Evolutionary conservation across 2,797 vertebrate genomes (phyloP).

Genomic region (Uromys caudimaculatus): DNA sequence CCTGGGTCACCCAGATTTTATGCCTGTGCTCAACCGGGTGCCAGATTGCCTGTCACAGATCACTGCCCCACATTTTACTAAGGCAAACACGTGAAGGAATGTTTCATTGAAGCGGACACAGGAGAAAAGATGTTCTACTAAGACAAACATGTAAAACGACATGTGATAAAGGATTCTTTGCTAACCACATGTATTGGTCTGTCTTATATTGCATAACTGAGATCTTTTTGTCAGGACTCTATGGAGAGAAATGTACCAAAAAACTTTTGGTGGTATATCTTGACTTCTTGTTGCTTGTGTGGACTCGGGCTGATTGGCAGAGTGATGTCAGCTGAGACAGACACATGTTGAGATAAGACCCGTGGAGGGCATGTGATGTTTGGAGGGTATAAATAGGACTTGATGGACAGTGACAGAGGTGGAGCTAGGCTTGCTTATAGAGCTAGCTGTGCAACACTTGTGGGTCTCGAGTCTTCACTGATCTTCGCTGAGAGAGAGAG

Average conservation of each 20-base stretch:
- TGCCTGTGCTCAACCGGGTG: no score
- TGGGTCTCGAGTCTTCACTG: neutral
- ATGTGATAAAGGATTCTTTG: neutral
- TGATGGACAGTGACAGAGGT: neutral
- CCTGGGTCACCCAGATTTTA: no score
- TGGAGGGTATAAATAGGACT: neutral
- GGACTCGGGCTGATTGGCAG: neutral
- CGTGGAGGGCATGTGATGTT: neutral
- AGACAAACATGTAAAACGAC: neutral
- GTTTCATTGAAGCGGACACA: neutral
- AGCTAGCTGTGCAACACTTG: neutral
- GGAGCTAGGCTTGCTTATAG: neutral
- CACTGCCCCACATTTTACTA: no score
- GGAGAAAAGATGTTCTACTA: neutral
- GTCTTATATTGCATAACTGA: neutral
- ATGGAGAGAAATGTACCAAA: neutral
- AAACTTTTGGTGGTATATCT: neutral
- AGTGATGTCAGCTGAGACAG: neutral
- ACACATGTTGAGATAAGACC: neutral
- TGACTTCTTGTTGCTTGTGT: neutral
- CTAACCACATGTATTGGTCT: neutral
- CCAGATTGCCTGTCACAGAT: no score
- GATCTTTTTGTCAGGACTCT: neutral
- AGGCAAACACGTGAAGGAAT: neutral
- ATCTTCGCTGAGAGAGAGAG: neutral